Evolutionary conservation across 2,888 invertebrate species (phyloP).

Genomic region (Laspeyria flexula): DNA sequence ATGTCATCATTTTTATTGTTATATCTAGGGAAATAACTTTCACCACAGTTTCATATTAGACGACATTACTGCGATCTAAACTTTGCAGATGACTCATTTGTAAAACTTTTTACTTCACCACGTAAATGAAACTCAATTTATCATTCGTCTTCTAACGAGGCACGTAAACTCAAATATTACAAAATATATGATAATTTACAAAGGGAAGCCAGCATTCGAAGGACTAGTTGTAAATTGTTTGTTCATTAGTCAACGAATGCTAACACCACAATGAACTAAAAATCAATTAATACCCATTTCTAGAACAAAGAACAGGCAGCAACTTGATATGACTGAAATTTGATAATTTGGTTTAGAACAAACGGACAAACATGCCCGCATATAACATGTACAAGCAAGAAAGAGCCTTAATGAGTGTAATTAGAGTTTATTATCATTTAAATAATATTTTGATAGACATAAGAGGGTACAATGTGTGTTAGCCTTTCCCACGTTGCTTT

Average conservation of each 20-base stretch:
- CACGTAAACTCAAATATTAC: constrained; percentile 25
- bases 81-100: background rate
- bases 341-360: constrained; percentile 53
- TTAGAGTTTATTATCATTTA: constrained; percentile 35
- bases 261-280: constrained; percentile 37
- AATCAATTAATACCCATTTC: constrained; percentile 43
- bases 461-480: constrained; percentile 47
- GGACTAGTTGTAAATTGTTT: too few relatives aligned
- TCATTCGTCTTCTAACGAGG: constrained; percentile 21
- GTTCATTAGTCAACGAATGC: constrained; percentile 16
- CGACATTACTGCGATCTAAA: background rate
- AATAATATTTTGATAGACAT: constrained; percentile 22
- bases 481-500: constrained; percentile 77
- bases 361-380: constrained; percentile 58
- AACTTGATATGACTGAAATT: constrained; percentile 63
- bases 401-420: constrained; percentile 1
- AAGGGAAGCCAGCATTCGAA: constrained; percentile 19
- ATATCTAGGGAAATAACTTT: background rate
- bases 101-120: background rate
- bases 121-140: constrained; percentile 9
- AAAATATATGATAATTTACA: constrained; percentile 36
- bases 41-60: background rate
- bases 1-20: too few relatives aligned
- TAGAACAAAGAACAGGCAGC: constrained; percentile 51
- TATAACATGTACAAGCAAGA: constrained; percentile 16